phyloP scores from a whole-genome alignment of 2,113 vertebrate species.

The Poecilia latipinna region DNA sequence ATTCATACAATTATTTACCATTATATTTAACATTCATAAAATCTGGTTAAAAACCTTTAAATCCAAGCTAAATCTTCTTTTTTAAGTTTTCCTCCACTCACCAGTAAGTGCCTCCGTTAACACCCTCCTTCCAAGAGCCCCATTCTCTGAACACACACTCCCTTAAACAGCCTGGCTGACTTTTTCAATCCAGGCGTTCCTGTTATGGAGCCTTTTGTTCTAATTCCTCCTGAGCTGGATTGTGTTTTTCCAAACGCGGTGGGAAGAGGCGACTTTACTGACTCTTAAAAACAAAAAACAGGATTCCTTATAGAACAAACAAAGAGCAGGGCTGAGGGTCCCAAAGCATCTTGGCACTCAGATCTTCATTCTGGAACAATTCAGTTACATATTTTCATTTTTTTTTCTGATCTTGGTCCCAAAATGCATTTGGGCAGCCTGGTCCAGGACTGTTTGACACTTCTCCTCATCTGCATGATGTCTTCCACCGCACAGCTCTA shows the following conservation, averaged over 20 bases:
- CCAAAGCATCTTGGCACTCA: slow-evolving; percentile 58
- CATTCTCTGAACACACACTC: slow-evolving; percentile 35
- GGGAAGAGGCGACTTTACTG: slow-evolving; percentile 13
- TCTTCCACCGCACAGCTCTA: slow-evolving; percentile 60
- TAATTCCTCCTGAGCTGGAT: slow-evolving; percentile 2
- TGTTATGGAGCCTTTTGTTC: slow-evolving; percentile 10
- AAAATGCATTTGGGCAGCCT: slow-evolving; percentile 63
- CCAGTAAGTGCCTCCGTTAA: slow-evolving; percentile 30
- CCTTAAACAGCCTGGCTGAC: slow-evolving; percentile 37
- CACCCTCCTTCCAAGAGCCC: slow-evolving; percentile 34
- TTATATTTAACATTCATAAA: neutral
- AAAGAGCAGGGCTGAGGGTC: slow-evolving; percentile 64
- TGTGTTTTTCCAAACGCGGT: slow-evolving; percentile 1
- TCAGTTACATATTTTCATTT: too few relatives aligned
- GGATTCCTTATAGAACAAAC: slow-evolving; percentile 13
- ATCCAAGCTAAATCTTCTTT: neutral
- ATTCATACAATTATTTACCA: neutral
- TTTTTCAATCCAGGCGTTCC: slow-evolving; percentile 27
- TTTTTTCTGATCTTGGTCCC: slow-evolving; percentile 46
- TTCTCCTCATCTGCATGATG: slow-evolving; percentile 77
- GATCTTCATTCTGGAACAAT: slow-evolving; percentile 35
- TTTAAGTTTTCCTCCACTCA: slow-evolving; percentile 48
- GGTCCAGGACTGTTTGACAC: slow-evolving; percentile 71
- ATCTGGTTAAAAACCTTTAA: neutral
- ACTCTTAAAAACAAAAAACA: neutral